Percentiles rank a stretch among this genome's conserved stretches.
phyloP scores from a whole-genome alignment of 2,113 vertebrate genomes.

The Oryzias celebensis region DNA sequence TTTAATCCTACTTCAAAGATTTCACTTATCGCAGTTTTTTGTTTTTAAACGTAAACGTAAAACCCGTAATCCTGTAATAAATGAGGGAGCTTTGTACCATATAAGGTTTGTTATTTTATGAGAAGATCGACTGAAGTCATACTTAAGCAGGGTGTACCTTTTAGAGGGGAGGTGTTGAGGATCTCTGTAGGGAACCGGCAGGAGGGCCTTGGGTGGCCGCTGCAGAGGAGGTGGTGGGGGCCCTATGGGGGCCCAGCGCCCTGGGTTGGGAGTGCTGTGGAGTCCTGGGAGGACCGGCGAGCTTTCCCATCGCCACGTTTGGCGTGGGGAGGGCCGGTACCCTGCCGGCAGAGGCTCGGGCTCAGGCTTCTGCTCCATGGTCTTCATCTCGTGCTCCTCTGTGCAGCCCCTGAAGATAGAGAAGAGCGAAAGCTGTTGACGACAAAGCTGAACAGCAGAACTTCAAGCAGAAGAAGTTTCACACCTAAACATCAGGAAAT shows the following conservation, averaged over 20 bases:
- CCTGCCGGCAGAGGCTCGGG: slow-evolving; percentile 75
- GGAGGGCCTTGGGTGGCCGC: slow-evolving; percentile 75
- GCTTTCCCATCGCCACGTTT: slow-evolving; percentile 87
- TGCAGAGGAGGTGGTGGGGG: slow-evolving; percentile 70
- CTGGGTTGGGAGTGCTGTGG: slow-evolving; percentile 72
- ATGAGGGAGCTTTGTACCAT: too few species aligned
- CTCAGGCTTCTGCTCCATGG: slow-evolving; percentile 82
- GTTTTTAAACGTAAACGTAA: too few species aligned
- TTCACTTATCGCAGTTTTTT: too few species aligned
- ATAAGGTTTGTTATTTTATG: neutral
- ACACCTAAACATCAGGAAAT: too few species aligned
- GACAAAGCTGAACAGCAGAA: neutral
- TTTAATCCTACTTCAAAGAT: too few species aligned
- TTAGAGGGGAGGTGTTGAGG: slow-evolving; percentile 81
- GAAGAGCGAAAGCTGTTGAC: neutral
- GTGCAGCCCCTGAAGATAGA: slow-evolving; percentile 84
- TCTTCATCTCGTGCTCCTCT: slow-evolving; percentile 86
- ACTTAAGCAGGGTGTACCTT: slow-evolving; percentile 72
- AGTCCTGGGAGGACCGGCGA: slow-evolving; percentile 72
- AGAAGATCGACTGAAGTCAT: neutral
- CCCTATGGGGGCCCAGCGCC: slow-evolving; percentile 77
- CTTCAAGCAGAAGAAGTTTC: neutral
- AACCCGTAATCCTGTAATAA: too few species aligned
- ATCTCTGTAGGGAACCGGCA: slow-evolving; percentile 83
- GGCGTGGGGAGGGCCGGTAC: slow-evolving; percentile 82